Evolutionary conservation across 1,140 invertebrate species (phyloP).

Genomic region (Heliconius nattereri): DNA sequence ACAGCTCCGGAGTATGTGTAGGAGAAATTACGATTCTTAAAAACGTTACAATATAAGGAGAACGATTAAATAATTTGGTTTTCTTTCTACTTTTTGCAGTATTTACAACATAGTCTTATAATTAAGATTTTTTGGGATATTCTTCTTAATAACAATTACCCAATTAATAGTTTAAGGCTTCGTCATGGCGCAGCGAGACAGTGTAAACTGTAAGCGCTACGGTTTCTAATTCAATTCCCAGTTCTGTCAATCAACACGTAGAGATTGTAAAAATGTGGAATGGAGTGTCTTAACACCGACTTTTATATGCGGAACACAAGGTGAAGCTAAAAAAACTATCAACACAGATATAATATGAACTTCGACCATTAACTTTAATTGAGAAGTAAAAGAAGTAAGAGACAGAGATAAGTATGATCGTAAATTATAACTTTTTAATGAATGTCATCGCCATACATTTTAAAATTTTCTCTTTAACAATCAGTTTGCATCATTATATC

Average conservation of each 20-base stretch:
- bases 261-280: too few relatives aligned
- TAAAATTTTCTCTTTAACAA: neutral
- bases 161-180: too few relatives aligned
- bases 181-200: neutral
- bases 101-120: neutral
- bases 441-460: neutral
- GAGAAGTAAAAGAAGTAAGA: neutral
- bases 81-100: neutral
- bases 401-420: too few relatives aligned
- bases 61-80: neutral
- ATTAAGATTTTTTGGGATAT: neutral
- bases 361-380: neutral
- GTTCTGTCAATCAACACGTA: too few relatives aligned
- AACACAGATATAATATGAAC: neutral
- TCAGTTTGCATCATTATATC: neutral
- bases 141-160: neutral
- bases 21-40: neutral
- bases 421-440: neutral
- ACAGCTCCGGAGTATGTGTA: neutral
- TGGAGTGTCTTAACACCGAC: too few relatives aligned
- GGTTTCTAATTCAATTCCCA: too few relatives aligned
- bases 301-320: too few relatives aligned
- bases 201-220: too few relatives aligned
- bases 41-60: neutral
- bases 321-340: neutral